Base-by-base conservation (phyloP, 2,888 invertebrate genomes). In the Byasa hedistus region DNA sequence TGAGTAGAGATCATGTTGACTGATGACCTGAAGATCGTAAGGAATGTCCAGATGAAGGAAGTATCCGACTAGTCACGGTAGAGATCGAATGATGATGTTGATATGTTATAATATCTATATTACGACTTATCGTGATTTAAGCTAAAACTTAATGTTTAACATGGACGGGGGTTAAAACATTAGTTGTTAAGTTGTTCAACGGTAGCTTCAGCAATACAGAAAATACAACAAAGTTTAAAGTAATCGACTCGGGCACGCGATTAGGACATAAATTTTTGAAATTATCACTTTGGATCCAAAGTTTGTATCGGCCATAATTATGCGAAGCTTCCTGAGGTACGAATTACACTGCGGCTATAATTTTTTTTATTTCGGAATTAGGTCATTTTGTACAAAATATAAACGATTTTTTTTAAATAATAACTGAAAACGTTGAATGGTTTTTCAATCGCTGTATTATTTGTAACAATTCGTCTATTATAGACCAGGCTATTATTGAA, bases 231-330 rank as follows among this genome's bases (percentile, higher is more conserved):
- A 64, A 58, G 22, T 23, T 51, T 17, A 52, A 58, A 24, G 57
- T 51, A 64, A 51, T 57, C 22, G 22, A 65, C 44, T 32, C n/a
- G 51, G 56, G 24, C 65, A 65, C 56, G 65, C 65, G 56, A 65
- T 32, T 22, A 32, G 24, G 22, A 12, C 19, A 65, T 65, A 65
- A 65, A 65, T 60, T 55, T 55, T 60, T 23, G 21, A 56, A 65
- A 60, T 56, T 32, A 58, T 64, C 24, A 51, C 54, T 64, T 58
- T 3, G 21, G 57, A 23, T 58, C 36, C 24, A 32, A 62, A 62
- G 36, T 62, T 51, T 27, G 56, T 32, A 32, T 63, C 44, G 22
- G 15, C 21, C n/a, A 54, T 64, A 51, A 64, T 64, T 64, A 64
- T 64, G 39, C 24, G 51, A 55, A 52, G 36, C 52, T 12, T 51